Conservation (phyloP, 2,888 invertebrate genomes). For the Chrysotoxum bicinctum region DNA sequence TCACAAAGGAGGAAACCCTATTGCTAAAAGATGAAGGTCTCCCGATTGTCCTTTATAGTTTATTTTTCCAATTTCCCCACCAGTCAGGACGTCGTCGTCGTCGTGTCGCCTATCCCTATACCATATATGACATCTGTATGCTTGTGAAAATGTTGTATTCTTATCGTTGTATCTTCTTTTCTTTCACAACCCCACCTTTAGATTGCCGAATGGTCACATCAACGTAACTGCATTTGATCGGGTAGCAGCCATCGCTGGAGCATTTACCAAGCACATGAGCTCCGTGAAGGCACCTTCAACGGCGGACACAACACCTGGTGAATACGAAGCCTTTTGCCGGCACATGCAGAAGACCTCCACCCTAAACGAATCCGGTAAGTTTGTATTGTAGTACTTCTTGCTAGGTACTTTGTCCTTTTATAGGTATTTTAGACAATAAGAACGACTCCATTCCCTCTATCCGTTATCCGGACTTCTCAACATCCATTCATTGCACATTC, state of each 20-base stretch:
- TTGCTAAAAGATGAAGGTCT: slow-evolving; percentile 33
- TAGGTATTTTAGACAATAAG: slow-evolving; percentile 49
- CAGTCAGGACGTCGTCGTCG: slow-evolving; percentile 6
- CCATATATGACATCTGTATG: too few relatives aligned
- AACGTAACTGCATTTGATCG: slow-evolving; percentile 85
- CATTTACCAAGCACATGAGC: slow-evolving; percentile 81
- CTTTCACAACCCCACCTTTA: slow-evolving; percentile 78
- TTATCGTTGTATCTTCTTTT: slow-evolving; percentile 31
- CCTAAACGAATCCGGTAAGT: slow-evolving; percentile 81
- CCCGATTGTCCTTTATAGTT: slow-evolving; percentile 34
- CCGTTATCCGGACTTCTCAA: not conserved
- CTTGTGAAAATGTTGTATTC: not conserved
- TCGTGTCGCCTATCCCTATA: not conserved
- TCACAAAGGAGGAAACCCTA: slow-evolving; percentile 2
- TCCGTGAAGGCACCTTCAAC: slow-evolving; percentile 77
- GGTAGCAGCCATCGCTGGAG: slow-evolving; percentile 81
- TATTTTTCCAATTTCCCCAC: slow-evolving; percentile 47
- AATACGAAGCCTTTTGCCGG: slow-evolving; percentile 80
- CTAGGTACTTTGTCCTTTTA: slow-evolving; percentile 6
- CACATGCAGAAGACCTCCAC: slow-evolving; percentile 81
- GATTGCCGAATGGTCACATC: slow-evolving; percentile 91
- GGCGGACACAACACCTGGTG: slow-evolving; percentile 76
- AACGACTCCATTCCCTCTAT: not conserved
- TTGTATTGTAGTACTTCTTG: slow-evolving; percentile 7
- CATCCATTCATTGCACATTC: slow-evolving; percentile 10